Conservation (phyloP, 2,113 vertebrate species). For the Xenopus laevis region DNA sequence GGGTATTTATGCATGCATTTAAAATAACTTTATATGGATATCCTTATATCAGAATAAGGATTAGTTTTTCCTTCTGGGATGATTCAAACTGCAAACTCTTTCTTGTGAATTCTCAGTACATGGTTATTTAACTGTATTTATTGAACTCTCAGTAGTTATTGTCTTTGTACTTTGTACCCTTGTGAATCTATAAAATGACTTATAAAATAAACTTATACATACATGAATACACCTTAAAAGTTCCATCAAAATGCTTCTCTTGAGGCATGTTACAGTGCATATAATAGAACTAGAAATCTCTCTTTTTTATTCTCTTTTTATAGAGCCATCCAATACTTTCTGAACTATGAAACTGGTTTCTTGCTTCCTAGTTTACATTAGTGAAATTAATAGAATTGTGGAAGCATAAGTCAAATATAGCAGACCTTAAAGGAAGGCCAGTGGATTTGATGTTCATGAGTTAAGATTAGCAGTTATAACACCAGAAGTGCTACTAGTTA, state of each 20-base stretch:
- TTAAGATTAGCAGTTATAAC: conserved; percentile 1
- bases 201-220: too few relatives aligned
- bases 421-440: neutral
- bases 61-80: too few relatives aligned
- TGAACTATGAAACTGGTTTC: neutral
- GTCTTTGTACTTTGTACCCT: too few relatives aligned
- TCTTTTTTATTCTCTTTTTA: conserved; percentile 1
- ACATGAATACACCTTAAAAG: too few relatives aligned
- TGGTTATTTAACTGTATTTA: too few relatives aligned
- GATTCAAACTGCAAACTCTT: too few relatives aligned
- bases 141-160: too few relatives aligned
- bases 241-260: neutral
- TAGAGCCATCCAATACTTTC: neutral
- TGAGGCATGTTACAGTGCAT: neutral
- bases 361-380: neutral
- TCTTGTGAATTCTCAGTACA: too few relatives aligned
- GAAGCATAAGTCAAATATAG: conserved; percentile 20
- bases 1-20: too few relatives aligned
- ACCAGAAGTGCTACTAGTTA: neutral
- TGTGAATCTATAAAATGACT: too few relatives aligned
- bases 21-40: too few relatives aligned
- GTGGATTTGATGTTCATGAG: neutral
- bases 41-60: too few relatives aligned
- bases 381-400: conserved; percentile 15
- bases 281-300: neutral